These are phyloP conservation scores for Epizoanthus scotinus DNA, from an alignment of 92 coral and sea anemone genomes.

Conservation along the genomic window DNA sequence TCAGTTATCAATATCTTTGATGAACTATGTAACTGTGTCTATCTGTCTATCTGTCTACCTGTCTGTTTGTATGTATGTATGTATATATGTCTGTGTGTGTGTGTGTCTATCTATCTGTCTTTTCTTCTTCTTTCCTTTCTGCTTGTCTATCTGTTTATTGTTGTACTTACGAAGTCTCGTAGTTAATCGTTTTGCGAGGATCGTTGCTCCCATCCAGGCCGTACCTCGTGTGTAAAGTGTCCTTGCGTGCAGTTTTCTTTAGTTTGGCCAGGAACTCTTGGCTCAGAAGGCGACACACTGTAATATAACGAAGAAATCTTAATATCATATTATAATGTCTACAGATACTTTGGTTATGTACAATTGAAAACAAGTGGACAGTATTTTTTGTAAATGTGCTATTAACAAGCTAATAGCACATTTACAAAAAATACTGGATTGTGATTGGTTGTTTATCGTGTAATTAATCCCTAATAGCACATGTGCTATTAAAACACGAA, in stretches of 20 bases:
- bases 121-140: not conserved
- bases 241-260: conserved; percentile 68
- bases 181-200: conserved; percentile 59
- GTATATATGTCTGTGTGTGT: too few relatives aligned
- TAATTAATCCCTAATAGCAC: too few relatives aligned
- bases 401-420: too few relatives aligned
- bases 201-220: conserved; percentile 64
- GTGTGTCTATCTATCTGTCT: not conserved
- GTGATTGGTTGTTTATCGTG: too few relatives aligned
- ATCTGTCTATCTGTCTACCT: too few relatives aligned
- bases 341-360: not conserved
- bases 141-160: too few relatives aligned
- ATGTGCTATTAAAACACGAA: too few relatives aligned
- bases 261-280: conserved; percentile 78
- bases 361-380: too few relatives aligned
- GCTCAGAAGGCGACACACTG: conserved; percentile 85
- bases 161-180: conserved; percentile 85
- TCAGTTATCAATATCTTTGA: too few relatives aligned
- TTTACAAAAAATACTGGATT: too few relatives aligned
- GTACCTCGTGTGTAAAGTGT: conserved; percentile 67
- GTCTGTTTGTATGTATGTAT: not conserved
- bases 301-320: not conserved
- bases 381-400: too few relatives aligned
- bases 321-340: not conserved
- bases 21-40: too few relatives aligned